These are phyloP conservation scores for Aphrocallistes beatrix DNA, from an alignment of 37 sponge, comb jelly and placozoan species.

Conservation along the genomic window DNA sequence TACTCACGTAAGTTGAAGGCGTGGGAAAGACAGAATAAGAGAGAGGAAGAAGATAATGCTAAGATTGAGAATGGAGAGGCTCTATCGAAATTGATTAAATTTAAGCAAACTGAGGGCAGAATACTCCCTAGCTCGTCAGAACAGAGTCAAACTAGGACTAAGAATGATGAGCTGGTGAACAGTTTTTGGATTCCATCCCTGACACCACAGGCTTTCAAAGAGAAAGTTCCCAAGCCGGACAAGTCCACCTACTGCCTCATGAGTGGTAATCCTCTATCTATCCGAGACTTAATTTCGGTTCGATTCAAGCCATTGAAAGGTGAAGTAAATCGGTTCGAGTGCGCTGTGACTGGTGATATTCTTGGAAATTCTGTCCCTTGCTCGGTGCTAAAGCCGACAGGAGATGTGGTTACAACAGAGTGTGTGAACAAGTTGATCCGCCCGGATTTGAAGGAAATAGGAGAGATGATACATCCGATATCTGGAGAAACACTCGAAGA, in stretches of 20 bases:
- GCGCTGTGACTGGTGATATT: slow-evolving; percentile 74
- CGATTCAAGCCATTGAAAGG: background rate
- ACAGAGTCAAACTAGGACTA: background rate
- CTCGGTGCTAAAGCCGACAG: slow-evolving; percentile 53
- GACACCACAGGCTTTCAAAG: slow-evolving; percentile 57
- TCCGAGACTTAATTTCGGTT: slow-evolving; percentile 21
- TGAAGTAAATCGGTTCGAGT: slow-evolving; percentile 47
- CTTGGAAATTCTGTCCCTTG: slow-evolving; percentile 73
- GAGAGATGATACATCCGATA: slow-evolving; percentile 75
- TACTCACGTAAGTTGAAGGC: background rate
- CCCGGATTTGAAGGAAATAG: background rate
- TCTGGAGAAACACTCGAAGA: slow-evolving; percentile 69
- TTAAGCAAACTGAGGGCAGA: background rate
- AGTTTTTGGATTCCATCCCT: slow-evolving; percentile 91
- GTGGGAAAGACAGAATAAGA: background rate
- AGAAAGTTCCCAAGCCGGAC: slow-evolving; percentile 78
- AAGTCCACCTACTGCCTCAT: slow-evolving; percentile 77
- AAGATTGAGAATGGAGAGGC: background rate
- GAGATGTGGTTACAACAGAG: slow-evolving; percentile 80
- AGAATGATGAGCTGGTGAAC: slow-evolving; percentile 35
- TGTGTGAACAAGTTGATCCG: slow-evolving; percentile 75
- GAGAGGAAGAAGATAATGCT: background rate
- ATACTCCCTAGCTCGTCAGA: background rate
- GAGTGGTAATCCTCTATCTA: slow-evolving; percentile 50
- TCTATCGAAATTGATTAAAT: background rate